phyloP scores from a whole-genome alignment of 2,113 vertebrate genomes.

The Anas platyrhynchos region DNA sequence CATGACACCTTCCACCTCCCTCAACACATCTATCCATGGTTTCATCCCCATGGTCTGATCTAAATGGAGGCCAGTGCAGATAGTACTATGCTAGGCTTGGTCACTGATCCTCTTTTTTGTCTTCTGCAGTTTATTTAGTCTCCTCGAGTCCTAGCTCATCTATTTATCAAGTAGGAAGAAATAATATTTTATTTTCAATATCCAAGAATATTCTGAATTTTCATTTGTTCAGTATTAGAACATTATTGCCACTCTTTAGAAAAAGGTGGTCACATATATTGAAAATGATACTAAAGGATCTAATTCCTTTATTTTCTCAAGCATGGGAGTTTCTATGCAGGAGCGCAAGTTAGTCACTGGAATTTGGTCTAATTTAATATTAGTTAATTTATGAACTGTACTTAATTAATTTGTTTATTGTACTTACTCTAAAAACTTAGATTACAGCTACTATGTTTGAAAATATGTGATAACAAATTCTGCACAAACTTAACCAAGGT shows the following conservation, averaged over 20 bases:
- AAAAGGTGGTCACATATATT: not conserved
- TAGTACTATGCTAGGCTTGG: not conserved
- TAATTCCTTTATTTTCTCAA: not conserved
- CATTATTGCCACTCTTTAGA: not conserved
- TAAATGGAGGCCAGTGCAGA: not conserved
- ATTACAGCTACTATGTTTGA: not conserved
- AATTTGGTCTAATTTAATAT: not conserved
- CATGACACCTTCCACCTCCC: not conserved
- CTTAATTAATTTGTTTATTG: not conserved
- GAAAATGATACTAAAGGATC: not conserved
- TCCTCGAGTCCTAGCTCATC: not conserved
- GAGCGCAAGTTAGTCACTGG: not conserved
- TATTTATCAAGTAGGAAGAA: not conserved
- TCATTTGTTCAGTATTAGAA: not conserved
- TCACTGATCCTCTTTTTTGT: not conserved
- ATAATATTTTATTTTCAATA: not conserved
- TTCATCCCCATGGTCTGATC: not conserved
- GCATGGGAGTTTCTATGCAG: not conserved
- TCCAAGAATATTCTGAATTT: not conserved
- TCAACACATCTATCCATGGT: not conserved
- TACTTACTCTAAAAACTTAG: not conserved
- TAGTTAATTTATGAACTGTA: not conserved
- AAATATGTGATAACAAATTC: not conserved
- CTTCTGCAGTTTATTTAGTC: not conserved
- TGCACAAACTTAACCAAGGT: not conserved